Base-by-base conservation (phyloP, 2,113 vertebrate genomes). In the Malurus elegans region DNA sequence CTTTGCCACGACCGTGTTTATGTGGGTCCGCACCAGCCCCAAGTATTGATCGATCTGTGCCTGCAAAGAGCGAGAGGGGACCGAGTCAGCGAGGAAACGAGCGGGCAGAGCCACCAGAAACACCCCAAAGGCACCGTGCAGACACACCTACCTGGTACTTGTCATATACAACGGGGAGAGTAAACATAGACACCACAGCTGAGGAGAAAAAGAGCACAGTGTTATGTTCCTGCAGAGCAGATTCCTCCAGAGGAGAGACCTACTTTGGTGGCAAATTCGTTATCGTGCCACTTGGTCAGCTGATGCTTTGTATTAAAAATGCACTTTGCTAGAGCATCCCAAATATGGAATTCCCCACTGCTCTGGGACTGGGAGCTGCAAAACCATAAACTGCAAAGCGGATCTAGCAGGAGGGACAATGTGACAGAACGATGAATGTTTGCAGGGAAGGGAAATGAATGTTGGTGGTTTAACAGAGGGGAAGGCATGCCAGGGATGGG, bases 121-220 rank as follows among this genome's bases (percentile, higher is more conserved):
- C 89, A 88, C 31, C 70, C 13, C 23, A 58, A 42, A 11, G 1
- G 26, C 47, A 23, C 4, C 8, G 1, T 11, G 26, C 10, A 11
- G 53, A 6, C 47, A 85, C 64, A 96, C 98, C 90, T 98, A 99
- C 99, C 99, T 99, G 99, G 96, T 99, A 99, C 97, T 99, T 99
- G 97, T 99, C 99, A 79, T 99, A 99, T 97, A 99, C 99, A 95
- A 99, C 98, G 2, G 99, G 99, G 97, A 99, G 98, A 92, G 98
- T 99, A 98, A 99, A 99, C 99, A 99, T 99, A 80, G 99, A 99
- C 93, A 99, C 98, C 98, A 99, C 99, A 95, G 98, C 99, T 99
- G 86, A 91, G 86, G 86, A 95, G 88, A 85, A 78, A 97, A 81
- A 81, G 97, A 93, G 90, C 40, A 91, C 26, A 92, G 54, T 8